Evolutionary conservation across 1,140 invertebrate species (phyloP), one percentile per base, ranked within the genome.

Genomic region (Musca domestica): DNA sequence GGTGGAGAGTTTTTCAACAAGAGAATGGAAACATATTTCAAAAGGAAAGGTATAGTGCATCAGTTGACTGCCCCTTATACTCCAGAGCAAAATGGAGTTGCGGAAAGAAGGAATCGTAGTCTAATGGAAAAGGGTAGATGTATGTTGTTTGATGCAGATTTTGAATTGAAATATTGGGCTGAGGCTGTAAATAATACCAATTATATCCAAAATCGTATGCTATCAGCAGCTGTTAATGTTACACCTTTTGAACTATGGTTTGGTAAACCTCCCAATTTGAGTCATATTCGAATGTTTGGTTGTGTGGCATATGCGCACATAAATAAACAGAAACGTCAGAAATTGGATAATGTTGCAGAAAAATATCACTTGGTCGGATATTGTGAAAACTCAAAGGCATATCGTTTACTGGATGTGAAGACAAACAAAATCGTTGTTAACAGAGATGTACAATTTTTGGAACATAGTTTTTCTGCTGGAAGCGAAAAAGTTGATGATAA

Each of bases 241-340:
- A 83, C 78, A 7, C 81, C 81, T 6, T 67, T 73, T 56, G 79
- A 83, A 67, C 22, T 74, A 7, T 83, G 78, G 69, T 72, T 63
- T 64, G 73, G 71, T 4, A 70, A 68, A 64, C 79, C 76, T 65
- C 74, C 76, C 20, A 68, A 78, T 67, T 34, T 82, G 0, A 72
- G 67, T 23, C 70, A 80, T 63, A 23, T 82, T 15, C 51, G 72
- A 56, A 41, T 77, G 9, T 83, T 81, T 73, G 80, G 78, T 19
- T 20, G 3, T 46, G 46, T 27, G 41, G 51, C 41, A 27, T 67
- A 27, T 61, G 9, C 12, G 1, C 23, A 46, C 4, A 41, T 56
- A 15, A 56, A 47, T 22, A 61, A 67, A 25, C 12, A 58, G 27
- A 27, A 20, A 3, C 30, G 54, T 22, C n/a, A 20, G n/a, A 67